Base-by-base conservation (phyloP, 2,888 invertebrate genomes). In the Drosophila buzzatii region DNA sequence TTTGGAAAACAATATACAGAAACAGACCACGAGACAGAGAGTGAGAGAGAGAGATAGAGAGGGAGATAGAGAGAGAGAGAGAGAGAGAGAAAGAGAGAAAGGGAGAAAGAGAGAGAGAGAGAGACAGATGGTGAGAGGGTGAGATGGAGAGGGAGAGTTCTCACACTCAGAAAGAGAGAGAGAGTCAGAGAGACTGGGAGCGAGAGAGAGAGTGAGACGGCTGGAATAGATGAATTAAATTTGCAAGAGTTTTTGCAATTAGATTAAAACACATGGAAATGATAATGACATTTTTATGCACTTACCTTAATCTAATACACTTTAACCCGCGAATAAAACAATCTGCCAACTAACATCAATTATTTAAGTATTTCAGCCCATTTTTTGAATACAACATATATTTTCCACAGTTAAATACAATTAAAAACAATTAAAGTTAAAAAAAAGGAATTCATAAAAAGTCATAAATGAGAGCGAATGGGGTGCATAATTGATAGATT, bases 301-400 rank as follows among this genome's bases (percentile, higher is more conserved):
- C 85, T 85, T 85, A 85, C 85, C 85, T 85, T 85, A 74, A 79
- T 70, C 85, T 88, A 88, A 77, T 44, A 72, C 42, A 52, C 18
- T 44, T 55, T 71, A 80, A 81, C 84, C 84, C 88, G 88, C 57
- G 47, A 56, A 74, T 70, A 66, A 73, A 53, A 70, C 66, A 72
- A 73, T 55, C 42, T 53, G 65, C 56, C 70, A 59, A 67, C 89
- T 85, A 85, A 82, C 78, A 82, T 73, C 87, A 70, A 73, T 59
- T 23, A 69, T 51, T 63, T 18, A 67, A 71, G 56, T 57, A 5
- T 62, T 70, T 47, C 62, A 74, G 73, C 86, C 85, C 85, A 80
- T 8, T 57, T 59, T 66, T 66, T 53, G 63, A 81, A 79, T 64
- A 81, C 70, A 70, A 81, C 73, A 79, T 55, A 70, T 64, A 76